Base-by-base conservation (phyloP, 2,797 vertebrate genomes). In the Acestrorhynchus altus region DNA sequence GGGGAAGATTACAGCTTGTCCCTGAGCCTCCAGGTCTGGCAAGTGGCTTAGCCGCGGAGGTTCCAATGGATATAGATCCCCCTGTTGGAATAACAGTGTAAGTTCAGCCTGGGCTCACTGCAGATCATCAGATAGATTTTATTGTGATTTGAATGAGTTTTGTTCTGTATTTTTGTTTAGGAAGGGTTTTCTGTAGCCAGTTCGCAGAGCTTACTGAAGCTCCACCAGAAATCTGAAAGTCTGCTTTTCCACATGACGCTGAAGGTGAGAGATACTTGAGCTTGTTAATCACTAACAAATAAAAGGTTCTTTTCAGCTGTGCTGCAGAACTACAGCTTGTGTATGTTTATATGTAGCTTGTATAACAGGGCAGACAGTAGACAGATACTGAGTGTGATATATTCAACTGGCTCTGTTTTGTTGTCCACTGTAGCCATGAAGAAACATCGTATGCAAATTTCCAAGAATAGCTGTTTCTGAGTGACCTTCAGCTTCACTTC, bases 161-260 rank as follows among this genome's bases (percentile, higher is more conserved):
- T 79, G 64, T 66, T 46, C 24, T 71, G 74, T 40, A 70, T 83
- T 83, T 89, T 15, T 92, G 18, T 92, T 90, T 87, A 98, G 97
- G 97, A 96, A 88, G 94, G 95, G 7, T 93, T 98, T 75, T 94
- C 94, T 42, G 87, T 98, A 80, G 84, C 94, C 8, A 87, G 90
- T 78, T 91, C 91, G 72, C 88, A 90, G 54, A 92, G 91, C 51
- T 94, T 88, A 89, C 77, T 96, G 81, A 96, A 94, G 89, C 87
- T 96, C 71, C 92, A 93, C 15, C 94, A 92, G 81, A 96, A 90
- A 82, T 86, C 86, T 79, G 95, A 98, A 77, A 95, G 92, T 84
- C 89, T 99, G 76, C 89, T 98, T 71, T 92, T 99, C 83, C 88
- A 82, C 71, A 91, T 94, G 18, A 94, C 89, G 20, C 35, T 91